Percentiles rank a stretch among this genome's conserved stretches.
Conservation (phyloP, 53 echinoderm and acorn worm genomes). For the Paracentrotus lividus region DNA sequence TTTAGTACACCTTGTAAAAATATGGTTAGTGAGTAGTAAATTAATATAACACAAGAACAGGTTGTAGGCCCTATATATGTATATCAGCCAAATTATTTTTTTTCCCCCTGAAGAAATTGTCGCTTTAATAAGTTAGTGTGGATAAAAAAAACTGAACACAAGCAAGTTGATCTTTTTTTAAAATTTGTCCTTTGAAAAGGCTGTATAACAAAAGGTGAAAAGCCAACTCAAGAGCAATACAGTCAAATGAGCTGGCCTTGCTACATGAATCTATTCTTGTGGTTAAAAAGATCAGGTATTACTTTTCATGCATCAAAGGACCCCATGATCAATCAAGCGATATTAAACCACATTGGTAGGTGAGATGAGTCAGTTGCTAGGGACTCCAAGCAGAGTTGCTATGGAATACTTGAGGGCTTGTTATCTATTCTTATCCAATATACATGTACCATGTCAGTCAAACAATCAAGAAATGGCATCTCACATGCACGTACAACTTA, state of each 20-base stretch:
- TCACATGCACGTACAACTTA: too few relatives aligned
- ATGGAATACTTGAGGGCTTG: neutral
- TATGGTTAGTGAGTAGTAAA: too few relatives aligned
- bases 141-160: too few relatives aligned
- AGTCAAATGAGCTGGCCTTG: neutral
- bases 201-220: neutral
- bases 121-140: too few relatives aligned
- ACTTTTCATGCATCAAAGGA: neutral
- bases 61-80: too few relatives aligned
- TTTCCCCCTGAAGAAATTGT: too few relatives aligned
- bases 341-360: neutral
- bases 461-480: too few relatives aligned
- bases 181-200: neutral
- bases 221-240: neutral
- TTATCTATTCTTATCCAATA: too few relatives aligned
- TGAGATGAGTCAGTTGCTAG: neutral
- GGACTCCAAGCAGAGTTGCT: neutral
- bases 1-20: too few relatives aligned
- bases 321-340: neutral
- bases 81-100: too few relatives aligned
- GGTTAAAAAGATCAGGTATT: neutral
- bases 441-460: too few relatives aligned
- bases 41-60: too few relatives aligned
- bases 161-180: neutral
- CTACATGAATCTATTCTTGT: conserved; percentile 27